Evolutionary conservation across 2,113 vertebrate species (phyloP).

Genomic region (Ancistrus triradiatus): DNA sequence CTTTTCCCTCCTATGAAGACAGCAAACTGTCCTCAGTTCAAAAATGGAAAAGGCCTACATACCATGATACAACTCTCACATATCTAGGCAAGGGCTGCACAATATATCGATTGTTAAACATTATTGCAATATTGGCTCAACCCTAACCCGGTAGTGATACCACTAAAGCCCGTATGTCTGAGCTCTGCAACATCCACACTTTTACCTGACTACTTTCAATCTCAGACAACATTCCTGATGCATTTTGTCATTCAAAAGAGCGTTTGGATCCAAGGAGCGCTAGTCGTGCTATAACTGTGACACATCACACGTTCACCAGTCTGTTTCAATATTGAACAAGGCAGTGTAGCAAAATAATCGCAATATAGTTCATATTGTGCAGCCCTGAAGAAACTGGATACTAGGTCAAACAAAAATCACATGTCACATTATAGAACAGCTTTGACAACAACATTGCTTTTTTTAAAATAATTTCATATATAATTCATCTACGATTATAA

Average conservation of each 20-base stretch:
- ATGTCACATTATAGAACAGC: slow-evolving; percentile 19
- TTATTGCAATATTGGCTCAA: slow-evolving; percentile 1
- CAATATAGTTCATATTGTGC: neutral
- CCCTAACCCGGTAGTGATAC: too few relatives aligned
- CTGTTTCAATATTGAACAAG: neutral
- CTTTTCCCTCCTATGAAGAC: neutral
- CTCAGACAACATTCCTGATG: too few relatives aligned
- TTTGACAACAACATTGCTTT: slow-evolving; percentile 2
- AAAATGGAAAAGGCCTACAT: slow-evolving; percentile 6
- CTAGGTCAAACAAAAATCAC: slow-evolving; percentile 12
- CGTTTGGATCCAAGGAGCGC: too few relatives aligned
- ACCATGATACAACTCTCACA: neutral
- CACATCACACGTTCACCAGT: neutral
- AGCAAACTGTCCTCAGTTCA: slow-evolving; percentile 18
- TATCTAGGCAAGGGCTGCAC: neutral
- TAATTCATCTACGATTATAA: neutral
- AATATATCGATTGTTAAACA: neutral
- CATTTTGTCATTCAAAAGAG: too few relatives aligned
- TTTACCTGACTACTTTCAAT: too few relatives aligned
- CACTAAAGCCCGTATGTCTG: too few relatives aligned
- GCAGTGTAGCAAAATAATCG: neutral
- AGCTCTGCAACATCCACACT: too few relatives aligned
- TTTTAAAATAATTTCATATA: slow-evolving; percentile 14
- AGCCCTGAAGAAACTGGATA: neutral
- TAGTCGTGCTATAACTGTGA: too few relatives aligned